Base-by-base conservation (phyloP, 2,797 vertebrate genomes). In the Chromobotia macracanthus region DNA sequence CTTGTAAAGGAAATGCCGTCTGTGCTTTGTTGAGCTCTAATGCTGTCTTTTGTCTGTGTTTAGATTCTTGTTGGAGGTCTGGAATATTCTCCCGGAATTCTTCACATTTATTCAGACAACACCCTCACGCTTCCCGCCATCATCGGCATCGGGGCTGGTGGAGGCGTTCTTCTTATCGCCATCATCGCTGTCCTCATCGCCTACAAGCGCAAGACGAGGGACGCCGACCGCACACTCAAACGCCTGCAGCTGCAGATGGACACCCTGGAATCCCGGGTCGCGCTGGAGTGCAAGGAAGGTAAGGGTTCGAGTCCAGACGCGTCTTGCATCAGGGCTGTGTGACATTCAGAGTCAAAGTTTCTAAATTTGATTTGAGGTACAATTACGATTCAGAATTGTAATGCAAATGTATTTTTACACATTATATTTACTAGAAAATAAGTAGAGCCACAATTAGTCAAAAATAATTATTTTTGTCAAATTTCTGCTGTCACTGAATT, bases 231-330 rank as follows among this genome's bases (percentile, higher is more conserved):
- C 3, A 96, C 95, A 0, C 93, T 97, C n/a, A 95, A 95, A 75
- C 91, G 95, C 2, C 93, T 96, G 41, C 95, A 96, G 91, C 90
- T 96, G 77, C 95, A 96, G 88, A 96, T 97, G 96, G 96, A 96
- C 90, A 96, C 95, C 87, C 87, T 96, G 90, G 96, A 96, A 88
- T 95, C 95, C 64, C 88, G 95, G 0, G 96, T 96, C 81, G 95
- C 96, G 0, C 90, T 97, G 55, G 96, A 96, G 87, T 96, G 96
- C 92, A 97, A 97, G 82, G 96, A 97, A 90, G 96, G 96, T 94
- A 58, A 44, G 77, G n/a, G 55, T 21, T 16, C 13, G 48, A 25
- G 21, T 18, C 41, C 58, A 11, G 13, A 60, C 12, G 4, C 23
- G 16, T 15, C 53, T 53, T 53, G 18, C 5, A 46, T 10, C 8